Conservation (phyloP, 2,888 invertebrate genomes). For the Busseola fusca region DNA sequence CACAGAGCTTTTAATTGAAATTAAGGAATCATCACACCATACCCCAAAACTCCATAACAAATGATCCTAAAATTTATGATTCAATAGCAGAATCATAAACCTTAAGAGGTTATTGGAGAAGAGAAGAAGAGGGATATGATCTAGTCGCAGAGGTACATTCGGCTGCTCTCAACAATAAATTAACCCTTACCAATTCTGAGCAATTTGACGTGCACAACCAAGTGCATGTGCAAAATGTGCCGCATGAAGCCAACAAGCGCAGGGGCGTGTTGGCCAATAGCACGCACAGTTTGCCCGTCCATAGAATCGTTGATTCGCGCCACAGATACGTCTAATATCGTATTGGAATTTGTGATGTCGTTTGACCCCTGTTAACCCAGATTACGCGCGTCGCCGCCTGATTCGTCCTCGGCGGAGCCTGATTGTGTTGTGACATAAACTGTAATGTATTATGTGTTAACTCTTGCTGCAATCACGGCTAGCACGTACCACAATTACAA, state of each 20-base stretch:
- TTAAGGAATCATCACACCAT: conserved; percentile 50
- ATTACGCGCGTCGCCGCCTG: conserved; percentile 90
- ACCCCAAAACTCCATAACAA: conserved; percentile 34
- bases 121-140: conserved; percentile 52
- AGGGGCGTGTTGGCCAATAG: conserved; percentile 67
- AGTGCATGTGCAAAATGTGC: conserved; percentile 63
- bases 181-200: conserved; percentile 56
- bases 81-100: conserved; percentile 23
- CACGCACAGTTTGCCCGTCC: conserved; percentile 74
- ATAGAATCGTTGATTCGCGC: conserved; percentile 87
- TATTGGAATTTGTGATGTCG: conserved; percentile 92
- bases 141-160: conserved; percentile 28
- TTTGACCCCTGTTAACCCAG: conserved; percentile 93
- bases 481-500: conserved; percentile 84
- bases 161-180: conserved; percentile 49
- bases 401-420: conserved; percentile 87
- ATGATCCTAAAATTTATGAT: conserved; percentile 34
- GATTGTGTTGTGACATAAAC: conserved; percentile 90
- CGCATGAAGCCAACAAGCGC: conserved; percentile 50
- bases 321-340: conserved; percentile 90
- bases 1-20: conserved; percentile 54
- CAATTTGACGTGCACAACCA: conserved; percentile 60
- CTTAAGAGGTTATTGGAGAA: conserved; percentile 24
- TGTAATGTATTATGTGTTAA: conserved; percentile 90
- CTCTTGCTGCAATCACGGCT: conserved; percentile 88